A percentile compares a stretch with the other conserved stretches of the same genome.
These are phyloP conservation scores for Pseudonaja textilis DNA, from an alignment of 2,113 vertebrate genomes.

Conservation along the genomic window DNA sequence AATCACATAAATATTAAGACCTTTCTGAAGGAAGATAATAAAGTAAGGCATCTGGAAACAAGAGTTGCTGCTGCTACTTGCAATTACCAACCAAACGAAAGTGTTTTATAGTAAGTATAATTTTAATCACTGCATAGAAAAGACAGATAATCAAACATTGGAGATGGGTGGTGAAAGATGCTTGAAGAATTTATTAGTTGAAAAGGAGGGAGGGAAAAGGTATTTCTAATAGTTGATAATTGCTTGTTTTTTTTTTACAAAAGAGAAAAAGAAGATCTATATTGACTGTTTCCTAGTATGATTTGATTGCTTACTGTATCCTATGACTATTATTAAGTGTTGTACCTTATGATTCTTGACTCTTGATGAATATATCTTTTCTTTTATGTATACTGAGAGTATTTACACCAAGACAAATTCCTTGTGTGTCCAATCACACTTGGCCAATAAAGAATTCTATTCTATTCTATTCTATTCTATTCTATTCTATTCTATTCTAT, in stretches of 20 bases:
- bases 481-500: no score
- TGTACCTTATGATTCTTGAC: no score
- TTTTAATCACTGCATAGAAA: conserved; percentile 63
- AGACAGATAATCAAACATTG: conserved; percentile 55
- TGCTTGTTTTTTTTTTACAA: conserved; percentile 4
- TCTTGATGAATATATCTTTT: no score
- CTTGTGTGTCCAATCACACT: no score
- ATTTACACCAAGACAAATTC: no score
- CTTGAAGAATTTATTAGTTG: not conserved
- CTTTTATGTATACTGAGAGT: no score
- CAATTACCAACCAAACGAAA: conserved; percentile 75
- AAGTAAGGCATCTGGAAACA: conserved; percentile 71
- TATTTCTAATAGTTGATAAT: not conserved
- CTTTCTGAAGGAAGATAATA: conserved; percentile 74
- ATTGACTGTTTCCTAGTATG: no score
- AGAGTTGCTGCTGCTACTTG: conserved; percentile 54
- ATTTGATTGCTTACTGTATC: no score
- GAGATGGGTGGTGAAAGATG: not conserved
- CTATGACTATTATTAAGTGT: no score
- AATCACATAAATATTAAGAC: conserved; percentile 79
- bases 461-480: no score
- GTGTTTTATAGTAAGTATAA: conserved; percentile 71
- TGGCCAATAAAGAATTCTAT: no score
- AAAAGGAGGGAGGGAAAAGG: conserved; percentile 31
- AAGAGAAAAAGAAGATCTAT: no score